These are phyloP conservation scores for Brenthis hecate DNA, from an alignment of 2,888 invertebrate species.

Conservation along the genomic window DNA sequence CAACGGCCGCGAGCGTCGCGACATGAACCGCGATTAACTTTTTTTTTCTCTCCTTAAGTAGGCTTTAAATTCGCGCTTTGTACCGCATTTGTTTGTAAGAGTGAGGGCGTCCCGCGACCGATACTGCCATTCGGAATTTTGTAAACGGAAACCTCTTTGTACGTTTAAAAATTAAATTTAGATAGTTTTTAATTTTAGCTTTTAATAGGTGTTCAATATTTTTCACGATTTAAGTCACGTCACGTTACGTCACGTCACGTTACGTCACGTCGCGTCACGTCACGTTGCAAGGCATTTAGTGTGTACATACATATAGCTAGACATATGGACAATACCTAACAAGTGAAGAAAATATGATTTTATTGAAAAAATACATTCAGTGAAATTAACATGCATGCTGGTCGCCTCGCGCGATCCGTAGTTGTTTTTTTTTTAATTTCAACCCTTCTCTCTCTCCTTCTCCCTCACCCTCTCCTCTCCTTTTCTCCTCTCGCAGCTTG, in stretches of 20 bases:
- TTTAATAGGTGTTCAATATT: constrained; percentile 80
- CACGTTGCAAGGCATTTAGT: constrained; percentile 64
- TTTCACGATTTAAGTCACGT: constrained; percentile 61
- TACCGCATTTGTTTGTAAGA: constrained; percentile 69
- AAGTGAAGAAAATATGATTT: constrained; percentile 77
- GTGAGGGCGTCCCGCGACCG: constrained; percentile 49
- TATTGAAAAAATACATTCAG: constrained; percentile 79
- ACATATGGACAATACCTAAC: constrained; percentile 82
- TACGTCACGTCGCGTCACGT: constrained; percentile 54
- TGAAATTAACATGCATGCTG: constrained; percentile 75
- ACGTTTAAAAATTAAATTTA: constrained; percentile 59
- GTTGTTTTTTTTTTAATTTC: constrained; percentile 61
- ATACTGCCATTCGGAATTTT: constrained; percentile 40
- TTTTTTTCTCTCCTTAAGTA: constrained; percentile 50
- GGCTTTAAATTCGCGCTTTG: constrained; percentile 51
- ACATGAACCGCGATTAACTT: constrained; percentile 46
- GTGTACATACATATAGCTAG: constrained; percentile 77
- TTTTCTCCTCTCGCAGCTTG: constrained; percentile 49
- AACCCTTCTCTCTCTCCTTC: constrained; percentile 46
- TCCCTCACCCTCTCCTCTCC: constrained; percentile 46
- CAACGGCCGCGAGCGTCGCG: background rate
- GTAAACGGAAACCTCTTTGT: constrained; percentile 61
- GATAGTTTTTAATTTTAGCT: constrained; percentile 79
- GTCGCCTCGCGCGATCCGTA: constrained; percentile 38
- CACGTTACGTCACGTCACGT: constrained; percentile 54